Evolutionary conservation across 1,140 invertebrate genomes (phyloP), one percentile per base, ranked within the genome.

Genomic region (Lasaia peninsularis): DNA sequence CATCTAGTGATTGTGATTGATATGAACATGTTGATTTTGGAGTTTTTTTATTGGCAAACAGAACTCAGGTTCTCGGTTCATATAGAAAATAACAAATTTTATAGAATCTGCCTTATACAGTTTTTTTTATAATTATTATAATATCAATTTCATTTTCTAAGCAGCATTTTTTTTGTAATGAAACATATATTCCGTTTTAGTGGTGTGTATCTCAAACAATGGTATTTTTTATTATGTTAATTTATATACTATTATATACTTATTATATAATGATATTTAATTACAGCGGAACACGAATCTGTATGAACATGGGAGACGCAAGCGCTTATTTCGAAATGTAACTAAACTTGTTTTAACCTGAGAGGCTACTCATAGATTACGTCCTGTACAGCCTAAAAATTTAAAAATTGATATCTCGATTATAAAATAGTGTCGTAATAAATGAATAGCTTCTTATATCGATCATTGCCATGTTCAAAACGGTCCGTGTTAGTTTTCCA

Each of bases 261-360:
- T 44, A 44, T 44, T 44, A 20, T 44, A 44, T 44, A 44, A 44
- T 44, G 10, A 44, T 44, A 44, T 44, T 44, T 44, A 44, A 44
- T 44, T 44, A 44, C 37, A 44, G 37, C 16, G 37, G 14, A 44
- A 44, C 37, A 44, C 16, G 37, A 44, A 44, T 20, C 37, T 44
- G 37, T 44, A 18, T 44, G 40, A 44, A 44, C 40, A 44, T 44
- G 40, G 40, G 18, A 16, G 40, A 3, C 40, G 40, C 40, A 44
- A 44, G 40, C 16, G 40, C 18, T 44, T 44, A 44, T 44, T 18
- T 44, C 40, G 40, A 44, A 44, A 44, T 44, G 40, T 44, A 44
- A 44, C 40, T 44, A 44, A 44, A 44, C 18, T 44, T 44, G 40
- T 44, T 44, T 44, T 44, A 44, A 44, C 40, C 40, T 44, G 18